Evolutionary conservation across 2,113 vertebrate genomes (phyloP), one percentile per base, ranked within the genome.

Genomic region (Otocyon megalotis): DNA sequence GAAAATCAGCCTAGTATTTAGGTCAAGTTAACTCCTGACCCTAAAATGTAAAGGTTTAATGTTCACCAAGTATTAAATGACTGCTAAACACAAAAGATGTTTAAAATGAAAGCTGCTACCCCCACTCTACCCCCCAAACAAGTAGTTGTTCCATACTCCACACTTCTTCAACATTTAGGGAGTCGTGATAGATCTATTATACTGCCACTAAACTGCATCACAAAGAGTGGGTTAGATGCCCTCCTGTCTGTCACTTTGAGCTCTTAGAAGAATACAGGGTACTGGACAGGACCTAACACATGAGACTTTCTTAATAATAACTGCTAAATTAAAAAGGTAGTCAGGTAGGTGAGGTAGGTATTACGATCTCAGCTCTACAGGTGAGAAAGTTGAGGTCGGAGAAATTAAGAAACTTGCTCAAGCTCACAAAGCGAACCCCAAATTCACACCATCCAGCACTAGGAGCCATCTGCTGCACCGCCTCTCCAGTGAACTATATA

Each of bases 401-500:
- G 63, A 89, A 87, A 91, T 16, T 8, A 50, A 90, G 62, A 60
- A 95, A 81, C 35, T 87, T 92, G 79, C 43, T 84, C 43, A 60
- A 63, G 32, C 30, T 94, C 87, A 90, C 50, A 56, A 80, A 90
- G 79, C 48, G 74, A 79, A 96, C 28, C 35, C 93, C 90, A 65
- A 93, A 96, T 90, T 91, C 89, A 82, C 72, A 96, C 30, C 37
- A 90, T 16, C 62, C 92, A 69, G 84, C 22, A 85, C 90, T 77
- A 88, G 76, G 62, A 95, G 84, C 92, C 96, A 93, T 96, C 93
- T 93, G 97, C 86, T 56, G 43, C 35, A 76, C 8, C 0, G 58
- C 82, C 92, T 96, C 77, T 53, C n/a, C 79, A 26, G 56, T 80
- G 93, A 87, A 92, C 74, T 94, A 63, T 90, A 82, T 76, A 87